phyloP scores from a whole-genome alignment of 2,888 invertebrate genomes.

The Toxonevra muliebris region DNA sequence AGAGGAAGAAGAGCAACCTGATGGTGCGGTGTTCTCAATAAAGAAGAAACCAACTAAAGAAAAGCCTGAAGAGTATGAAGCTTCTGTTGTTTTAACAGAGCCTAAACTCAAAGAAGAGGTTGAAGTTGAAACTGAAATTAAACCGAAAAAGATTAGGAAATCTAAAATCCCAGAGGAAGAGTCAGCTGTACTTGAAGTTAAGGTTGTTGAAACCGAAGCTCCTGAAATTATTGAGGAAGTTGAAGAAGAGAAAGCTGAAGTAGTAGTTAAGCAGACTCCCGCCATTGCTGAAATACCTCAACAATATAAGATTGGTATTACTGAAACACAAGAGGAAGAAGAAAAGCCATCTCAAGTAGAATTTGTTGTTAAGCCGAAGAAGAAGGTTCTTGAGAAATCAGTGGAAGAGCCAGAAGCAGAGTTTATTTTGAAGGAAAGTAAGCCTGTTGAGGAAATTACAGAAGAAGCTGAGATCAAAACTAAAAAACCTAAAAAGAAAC shows the following conservation, averaged over 20 bases:
- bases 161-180: constrained; percentile 40
- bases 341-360: constrained; percentile 36
- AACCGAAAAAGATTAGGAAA: constrained; percentile 40
- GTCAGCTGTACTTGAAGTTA: constrained; percentile 38
- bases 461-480: constrained; percentile 50
- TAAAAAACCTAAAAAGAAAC: constrained; percentile 45
- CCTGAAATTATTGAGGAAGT: constrained; percentile 37
- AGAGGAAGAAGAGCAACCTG: constrained; percentile 43
- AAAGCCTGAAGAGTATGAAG: constrained; percentile 44
- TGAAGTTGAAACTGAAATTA: constrained; percentile 40
- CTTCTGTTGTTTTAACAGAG: constrained; percentile 48
- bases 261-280: constrained; percentile 11
- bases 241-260: constrained; percentile 18
- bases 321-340: constrained; percentile 32
- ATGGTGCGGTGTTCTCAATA: constrained; percentile 40
- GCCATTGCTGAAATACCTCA: constrained; percentile 21
- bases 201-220: constrained; percentile 40
- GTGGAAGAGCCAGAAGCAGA: constrained; percentile 54
- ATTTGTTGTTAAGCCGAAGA: constrained; percentile 38
- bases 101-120: constrained; percentile 48
- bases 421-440: constrained; percentile 51
- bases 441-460: constrained; percentile 46
- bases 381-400: constrained; percentile 35
- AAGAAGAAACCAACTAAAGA: constrained; percentile 48
- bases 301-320: constrained; percentile 26